These are phyloP conservation scores for Plecturocebus donacophilus DNA, from an alignment of 2,113 vertebrate species.

Conservation along the genomic window DNA sequence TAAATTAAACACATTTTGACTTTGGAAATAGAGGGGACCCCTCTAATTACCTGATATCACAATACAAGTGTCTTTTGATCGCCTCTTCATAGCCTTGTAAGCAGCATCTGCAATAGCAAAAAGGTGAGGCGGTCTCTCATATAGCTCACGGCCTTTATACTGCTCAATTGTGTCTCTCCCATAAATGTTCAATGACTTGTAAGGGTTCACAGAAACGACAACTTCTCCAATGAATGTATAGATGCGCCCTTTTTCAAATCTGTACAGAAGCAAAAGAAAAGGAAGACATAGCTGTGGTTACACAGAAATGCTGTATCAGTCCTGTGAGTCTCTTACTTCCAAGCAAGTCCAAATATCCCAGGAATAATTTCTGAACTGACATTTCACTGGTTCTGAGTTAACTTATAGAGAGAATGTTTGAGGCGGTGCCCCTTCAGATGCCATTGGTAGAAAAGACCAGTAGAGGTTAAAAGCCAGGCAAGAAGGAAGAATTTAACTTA, in stretches of 20 bases:
- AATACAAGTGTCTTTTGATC: slow-evolving; percentile 98
- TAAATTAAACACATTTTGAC: background rate
- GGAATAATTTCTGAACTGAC: background rate
- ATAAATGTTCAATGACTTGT: slow-evolving; percentile 96
- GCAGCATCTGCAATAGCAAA: slow-evolving; percentile 97
- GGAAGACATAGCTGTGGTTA: background rate
- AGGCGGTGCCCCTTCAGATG: background rate
- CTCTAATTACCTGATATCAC: slow-evolving; percentile 94
- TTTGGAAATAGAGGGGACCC: background rate
- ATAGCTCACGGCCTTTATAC: slow-evolving; percentile 95
- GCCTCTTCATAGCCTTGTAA: slow-evolving; percentile 99
- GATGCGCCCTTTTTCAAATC: slow-evolving; percentile 97
- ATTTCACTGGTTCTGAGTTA: background rate
- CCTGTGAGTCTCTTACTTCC: background rate
- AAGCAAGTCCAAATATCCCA: background rate
- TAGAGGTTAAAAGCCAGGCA: background rate
- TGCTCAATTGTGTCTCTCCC: slow-evolving; percentile 94
- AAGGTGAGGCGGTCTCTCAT: slow-evolving; percentile 97
- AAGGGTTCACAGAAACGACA: slow-evolving; percentile 97
- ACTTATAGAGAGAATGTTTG: background rate
- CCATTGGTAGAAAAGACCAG: background rate
- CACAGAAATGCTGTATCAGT: background rate
- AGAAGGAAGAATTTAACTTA: background rate
- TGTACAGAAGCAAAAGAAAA: slow-evolving; percentile 63
- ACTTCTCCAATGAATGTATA: slow-evolving; percentile 98